Evolutionary conservation across 2,113 vertebrate genomes (phyloP), one percentile per base, ranked within the genome.

Genomic region (Hyperoodon ampullatus): DNA sequence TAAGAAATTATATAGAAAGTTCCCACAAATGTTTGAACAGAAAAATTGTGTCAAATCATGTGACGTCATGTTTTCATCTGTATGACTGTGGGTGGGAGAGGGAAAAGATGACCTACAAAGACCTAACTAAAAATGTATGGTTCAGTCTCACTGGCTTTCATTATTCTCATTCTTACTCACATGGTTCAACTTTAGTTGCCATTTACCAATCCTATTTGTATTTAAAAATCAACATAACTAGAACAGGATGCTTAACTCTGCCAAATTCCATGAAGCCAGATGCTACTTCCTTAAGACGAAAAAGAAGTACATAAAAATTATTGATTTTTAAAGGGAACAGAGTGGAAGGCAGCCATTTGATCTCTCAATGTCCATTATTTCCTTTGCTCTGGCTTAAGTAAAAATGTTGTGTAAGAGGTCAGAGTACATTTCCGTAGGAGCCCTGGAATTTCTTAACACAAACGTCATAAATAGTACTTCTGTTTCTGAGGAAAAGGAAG

Each of bases 191-290:
- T 88, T 84, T 77, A 55, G 44, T 70, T 77, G 75, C n/a, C 70
- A 68, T 88, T 68, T 91, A 35, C 71, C 23, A 47, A 13, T 63
- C 47, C 47, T 88, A 47, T 12, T 74, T 81, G 53, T 74, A 53
- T 93, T 91, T 84, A 93, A 91, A 93, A 92, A 74, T 47, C 23
- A 63, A 75, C 84, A 85, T 60, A 68, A 89, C 47, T 50, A 89
- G 47, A 24, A 85, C 16, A 63, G 60, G 50, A 77, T 91, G 28
- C 39, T 93, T 58, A 83, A 53, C n/a, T 75, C 58, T 94, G 78
- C 33, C 66, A 70, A n/a, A 53, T 95, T 74, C 58, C 60, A 60
- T 58, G 42, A 92, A 66, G 8, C 58, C n/a, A 81, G 28, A 63
- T 75, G 71, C 15, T n/a, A 6, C 44, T 90, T 90, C 24, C 74